These are phyloP conservation scores for Nymphalis urticae DNA, from an alignment of 2,888 invertebrate species.

Conservation along the genomic window DNA sequence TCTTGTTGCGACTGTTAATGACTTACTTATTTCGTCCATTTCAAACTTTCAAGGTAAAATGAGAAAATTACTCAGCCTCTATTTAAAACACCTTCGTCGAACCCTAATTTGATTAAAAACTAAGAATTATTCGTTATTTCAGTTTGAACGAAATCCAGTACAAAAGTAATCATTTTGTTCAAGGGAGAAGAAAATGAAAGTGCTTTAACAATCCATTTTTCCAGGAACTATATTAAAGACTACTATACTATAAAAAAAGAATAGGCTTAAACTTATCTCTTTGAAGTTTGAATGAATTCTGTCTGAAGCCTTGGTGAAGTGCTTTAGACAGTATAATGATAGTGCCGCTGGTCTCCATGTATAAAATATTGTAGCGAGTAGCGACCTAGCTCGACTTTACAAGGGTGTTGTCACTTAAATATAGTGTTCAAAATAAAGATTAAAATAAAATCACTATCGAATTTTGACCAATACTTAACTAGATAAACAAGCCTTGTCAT, in stretches of 20 bases:
- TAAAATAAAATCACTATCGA: too few relatives aligned
- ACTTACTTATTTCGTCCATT: slow-evolving; percentile 60
- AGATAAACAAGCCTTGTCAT: too few relatives aligned
- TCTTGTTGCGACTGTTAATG: slow-evolving; percentile 54
- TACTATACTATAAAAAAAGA: background rate
- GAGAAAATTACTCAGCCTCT: slow-evolving; percentile 45
- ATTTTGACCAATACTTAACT: too few relatives aligned
- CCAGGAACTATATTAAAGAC: background rate
- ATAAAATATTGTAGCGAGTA: too few relatives aligned
- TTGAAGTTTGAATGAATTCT: slow-evolving; percentile 11
- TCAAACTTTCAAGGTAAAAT: slow-evolving; percentile 47
- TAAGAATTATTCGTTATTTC: background rate
- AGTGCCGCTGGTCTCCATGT: background rate
- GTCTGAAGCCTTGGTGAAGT: slow-evolving; percentile 1
- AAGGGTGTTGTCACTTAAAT: background rate
- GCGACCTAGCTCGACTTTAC: background rate
- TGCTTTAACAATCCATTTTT: background rate
- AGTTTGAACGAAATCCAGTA: background rate
- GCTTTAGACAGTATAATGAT: slow-evolving; percentile 7
- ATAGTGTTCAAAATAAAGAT: too few relatives aligned
- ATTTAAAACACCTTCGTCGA: slow-evolving; percentile 40
- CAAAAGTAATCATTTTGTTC: slow-evolving; percentile 1
- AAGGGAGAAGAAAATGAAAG: background rate
- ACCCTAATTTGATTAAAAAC: slow-evolving; percentile 10
- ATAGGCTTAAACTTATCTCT: slow-evolving; percentile 4